These are phyloP conservation scores for rabbit (Oryctolagus cuniculus) DNA, from an alignment of 2,113 vertebrate species.

Conservation along the genomic window mOryCun1.1 NC_091445.1:65119501-65120000, in stretches of 20 bases:
- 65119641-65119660: neutral
- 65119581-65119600: neutral
- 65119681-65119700: neutral
- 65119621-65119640: slow-evolving; percentile 19
- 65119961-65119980: slow-evolving; percentile 25
- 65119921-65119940: slow-evolving; percentile 55
- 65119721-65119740: neutral
- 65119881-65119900: slow-evolving; percentile 76
- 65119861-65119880: slow-evolving; percentile 76
- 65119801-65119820: slow-evolving; percentile 44
- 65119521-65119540: slow-evolving; percentile 53
- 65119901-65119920: slow-evolving; percentile 61
- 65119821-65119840: slow-evolving; percentile 45
- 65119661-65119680: slow-evolving; percentile 54
- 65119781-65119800: slow-evolving; percentile 33
- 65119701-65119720: slow-evolving; percentile 17
- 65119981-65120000: slow-evolving; percentile 35
- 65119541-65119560: slow-evolving; percentile 66
- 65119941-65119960: slow-evolving; percentile 36
- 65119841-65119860: slow-evolving; percentile 64
- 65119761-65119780: slow-evolving; percentile 63
- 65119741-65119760: slow-evolving; percentile 32
- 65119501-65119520: slow-evolving; percentile 66
- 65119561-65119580: slow-evolving; percentile 56
- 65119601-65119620: slow-evolving; percentile 46